Conservation (phyloP, 2,113 vertebrate genomes). For the Elgaria multicarinata region DNA sequence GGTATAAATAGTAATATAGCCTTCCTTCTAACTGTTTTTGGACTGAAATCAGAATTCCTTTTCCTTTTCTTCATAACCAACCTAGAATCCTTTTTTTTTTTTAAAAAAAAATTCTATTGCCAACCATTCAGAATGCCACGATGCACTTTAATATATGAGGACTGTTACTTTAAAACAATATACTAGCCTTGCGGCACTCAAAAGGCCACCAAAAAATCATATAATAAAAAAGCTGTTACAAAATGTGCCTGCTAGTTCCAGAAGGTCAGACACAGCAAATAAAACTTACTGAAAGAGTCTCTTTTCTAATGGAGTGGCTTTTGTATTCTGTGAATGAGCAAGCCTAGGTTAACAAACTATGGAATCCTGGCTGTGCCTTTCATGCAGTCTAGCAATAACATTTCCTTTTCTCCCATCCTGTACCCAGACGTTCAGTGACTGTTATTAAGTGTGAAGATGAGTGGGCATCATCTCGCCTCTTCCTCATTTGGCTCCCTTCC, state of each 20-base stretch:
- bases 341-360: conserved; percentile 75
- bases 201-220: conserved; percentile 76
- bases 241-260: conserved; percentile 75
- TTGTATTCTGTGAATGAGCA: conserved; percentile 76
- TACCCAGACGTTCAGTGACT: conserved; percentile 66
- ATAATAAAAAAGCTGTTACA: conserved; percentile 79
- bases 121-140: conserved; percentile 66
- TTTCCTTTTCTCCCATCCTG: conserved; percentile 80
- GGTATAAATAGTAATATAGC: conserved; percentile 31
- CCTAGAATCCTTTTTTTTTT: conserved; percentile 62
- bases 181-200: conserved; percentile 68
- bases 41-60: conserved; percentile 46
- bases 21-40: conserved; percentile 42
- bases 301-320: conserved; percentile 74
- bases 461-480: conserved; percentile 79
- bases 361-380: conserved; percentile 73
- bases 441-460: conserved; percentile 81
- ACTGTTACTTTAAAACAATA: conserved; percentile 75
- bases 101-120: conserved; percentile 66
- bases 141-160: conserved; percentile 65
- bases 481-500: conserved; percentile 82
- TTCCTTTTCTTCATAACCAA: conserved; percentile 65
- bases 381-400: conserved; percentile 75
- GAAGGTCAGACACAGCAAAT: conserved; percentile 77
- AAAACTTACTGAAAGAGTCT: conserved; percentile 75